A percentile compares a stretch with the other conserved stretches of the same genome.
These are phyloP conservation scores for Molossus alvarezi DNA, from an alignment of 2,797 vertebrate species.

Conservation along the genomic window DNA sequence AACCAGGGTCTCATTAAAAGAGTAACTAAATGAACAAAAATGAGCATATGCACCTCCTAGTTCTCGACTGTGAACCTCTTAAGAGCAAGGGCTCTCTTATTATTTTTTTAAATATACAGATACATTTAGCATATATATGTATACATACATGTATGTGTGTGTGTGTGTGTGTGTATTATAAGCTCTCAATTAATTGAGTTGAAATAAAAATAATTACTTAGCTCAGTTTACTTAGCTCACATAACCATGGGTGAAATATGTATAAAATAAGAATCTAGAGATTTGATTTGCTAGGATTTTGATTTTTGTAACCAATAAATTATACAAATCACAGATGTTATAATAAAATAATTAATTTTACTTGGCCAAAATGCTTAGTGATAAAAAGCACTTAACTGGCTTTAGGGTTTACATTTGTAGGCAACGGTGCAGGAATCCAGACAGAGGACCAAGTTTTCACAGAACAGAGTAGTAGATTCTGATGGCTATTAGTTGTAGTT, in stretches of 20 bases:
- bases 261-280: neutral
- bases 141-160: no score
- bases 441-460: neutral
- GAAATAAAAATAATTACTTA: neutral
- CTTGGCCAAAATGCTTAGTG: neutral
- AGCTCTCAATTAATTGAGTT: neutral
- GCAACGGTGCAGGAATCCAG: neutral
- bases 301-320: neutral
- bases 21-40: neutral
- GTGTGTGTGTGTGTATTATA: neutral
- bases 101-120: neutral
- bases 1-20: neutral
- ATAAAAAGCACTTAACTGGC: neutral
- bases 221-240: no score
- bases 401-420: neutral
- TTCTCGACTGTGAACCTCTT: neutral
- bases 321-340: neutral
- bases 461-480: neutral
- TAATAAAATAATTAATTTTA: neutral
- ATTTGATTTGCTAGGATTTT: neutral
- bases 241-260: neutral
- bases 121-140: neutral
- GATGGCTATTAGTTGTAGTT: neutral
- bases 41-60: neutral
- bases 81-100: neutral